A percentile compares a stretch with the other conserved stretches of the same genome.
Conservation (phyloP, 2,113 vertebrate species). For the Ariopsis seemanni region DNA sequence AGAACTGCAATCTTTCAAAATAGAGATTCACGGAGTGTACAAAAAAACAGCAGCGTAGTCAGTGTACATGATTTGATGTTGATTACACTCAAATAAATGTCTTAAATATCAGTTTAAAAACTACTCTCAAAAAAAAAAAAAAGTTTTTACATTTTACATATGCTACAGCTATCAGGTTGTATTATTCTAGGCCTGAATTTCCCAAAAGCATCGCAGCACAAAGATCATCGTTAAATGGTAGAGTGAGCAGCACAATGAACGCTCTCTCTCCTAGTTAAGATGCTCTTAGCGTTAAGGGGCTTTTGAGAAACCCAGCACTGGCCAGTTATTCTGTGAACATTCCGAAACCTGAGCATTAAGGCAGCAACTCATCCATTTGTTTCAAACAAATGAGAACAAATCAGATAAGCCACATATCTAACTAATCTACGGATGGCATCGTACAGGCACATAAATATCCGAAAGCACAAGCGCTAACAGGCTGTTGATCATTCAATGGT, state of each 20-base stretch:
- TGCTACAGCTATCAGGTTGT: slow-evolving; percentile 4
- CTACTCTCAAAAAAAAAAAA: background rate
- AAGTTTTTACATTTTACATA: background rate
- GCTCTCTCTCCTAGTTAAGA: no score
- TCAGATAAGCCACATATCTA: background rate
- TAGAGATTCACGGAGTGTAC: background rate
- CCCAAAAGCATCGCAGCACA: no score
- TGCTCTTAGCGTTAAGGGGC: no score
- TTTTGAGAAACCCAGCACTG: no score
- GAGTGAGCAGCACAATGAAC: no score
- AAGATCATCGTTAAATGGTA: no score
- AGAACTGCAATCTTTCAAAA: slow-evolving; percentile 13
- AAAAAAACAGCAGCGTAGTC: slow-evolving; percentile 19
- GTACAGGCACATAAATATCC: background rate
- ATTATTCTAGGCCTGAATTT: background rate
- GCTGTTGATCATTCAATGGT: background rate
- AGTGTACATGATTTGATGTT: background rate
- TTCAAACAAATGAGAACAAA: background rate
- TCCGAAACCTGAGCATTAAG: slow-evolving; percentile 31
- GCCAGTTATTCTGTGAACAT: background rate
- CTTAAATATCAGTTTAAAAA: slow-evolving; percentile 9
- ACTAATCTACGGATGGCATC: slow-evolving; percentile 15
- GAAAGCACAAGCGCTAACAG: background rate
- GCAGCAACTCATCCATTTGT: slow-evolving; percentile 6
- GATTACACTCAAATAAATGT: background rate